phyloP scores from a whole-genome alignment of 2,888 invertebrate genomes.

The Euplexia lucipara region DNA sequence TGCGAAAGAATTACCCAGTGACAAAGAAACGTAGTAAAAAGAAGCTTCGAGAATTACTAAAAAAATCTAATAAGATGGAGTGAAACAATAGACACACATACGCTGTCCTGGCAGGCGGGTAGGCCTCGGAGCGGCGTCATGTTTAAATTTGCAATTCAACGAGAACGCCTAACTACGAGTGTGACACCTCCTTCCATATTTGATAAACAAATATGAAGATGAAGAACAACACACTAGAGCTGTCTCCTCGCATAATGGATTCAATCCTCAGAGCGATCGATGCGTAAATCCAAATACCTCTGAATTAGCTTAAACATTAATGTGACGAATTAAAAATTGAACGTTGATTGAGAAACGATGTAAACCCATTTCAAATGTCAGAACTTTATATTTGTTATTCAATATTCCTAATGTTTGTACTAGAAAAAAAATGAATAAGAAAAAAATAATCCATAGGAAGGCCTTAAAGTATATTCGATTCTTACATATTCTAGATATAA shows the following conservation, averaged over 20 bases:
- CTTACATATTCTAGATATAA: too few species aligned
- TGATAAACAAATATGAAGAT: constrained; percentile 74
- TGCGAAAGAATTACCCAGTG: constrained; percentile 48
- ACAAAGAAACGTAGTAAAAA: constrained; percentile 42
- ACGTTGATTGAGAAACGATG: too few species aligned
- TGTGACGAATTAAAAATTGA: not conserved
- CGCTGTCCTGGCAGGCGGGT: constrained; percentile 35
- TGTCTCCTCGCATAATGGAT: constrained; percentile 11
- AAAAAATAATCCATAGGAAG: too few species aligned
- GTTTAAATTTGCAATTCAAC: constrained; percentile 85
- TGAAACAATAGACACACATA: constrained; percentile 33
- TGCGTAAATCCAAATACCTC: not conserved
- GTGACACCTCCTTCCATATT: constrained; percentile 68
- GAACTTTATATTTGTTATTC: too few species aligned
- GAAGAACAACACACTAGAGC: constrained; percentile 48
- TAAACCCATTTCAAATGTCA: not conserved
- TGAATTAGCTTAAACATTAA: not conserved
- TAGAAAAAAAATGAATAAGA: too few species aligned
- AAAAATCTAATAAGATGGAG: constrained; percentile 46
- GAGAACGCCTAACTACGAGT: constrained; percentile 69
- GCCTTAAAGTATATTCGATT: too few species aligned
- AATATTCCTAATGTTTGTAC: too few species aligned
- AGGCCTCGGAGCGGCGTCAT: constrained; percentile 64
- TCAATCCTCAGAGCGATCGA: not conserved
- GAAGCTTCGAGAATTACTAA: constrained; percentile 35